Evolutionary conservation across 1,140 invertebrate species (phyloP).

Genomic region (Meloidogyne chitwoodi): DNA sequence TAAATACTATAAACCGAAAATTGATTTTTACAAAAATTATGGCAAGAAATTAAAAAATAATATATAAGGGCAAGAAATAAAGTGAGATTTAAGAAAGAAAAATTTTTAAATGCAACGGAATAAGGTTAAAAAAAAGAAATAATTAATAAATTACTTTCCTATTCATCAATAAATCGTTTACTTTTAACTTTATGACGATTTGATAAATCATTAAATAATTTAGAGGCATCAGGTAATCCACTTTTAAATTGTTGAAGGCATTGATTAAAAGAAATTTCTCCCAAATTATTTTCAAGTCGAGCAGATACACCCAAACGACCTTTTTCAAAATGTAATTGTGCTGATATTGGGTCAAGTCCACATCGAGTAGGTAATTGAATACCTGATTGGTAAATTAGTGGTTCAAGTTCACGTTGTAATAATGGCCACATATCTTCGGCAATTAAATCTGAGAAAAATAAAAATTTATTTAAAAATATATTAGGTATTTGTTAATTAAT

Average conservation of each 20-base stretch:
- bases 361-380: constrained; percentile 45
- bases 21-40: not conserved
- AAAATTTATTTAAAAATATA: too few relatives aligned
- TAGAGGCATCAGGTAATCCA: constrained; percentile 52
- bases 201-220: constrained; percentile 31
- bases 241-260: constrained; percentile 50
- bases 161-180: not conserved
- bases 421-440: constrained; percentile 58
- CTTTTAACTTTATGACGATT: not conserved
- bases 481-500: too few relatives aligned
- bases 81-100: not conserved
- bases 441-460: constrained; percentile 51
- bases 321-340: constrained; percentile 42
- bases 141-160: not conserved
- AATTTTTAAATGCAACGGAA: not conserved
- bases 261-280: constrained; percentile 23
- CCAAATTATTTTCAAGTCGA: constrained; percentile 32
- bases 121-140: not conserved
- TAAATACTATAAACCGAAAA: not conserved
- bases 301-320: constrained; percentile 49
- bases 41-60: not conserved
- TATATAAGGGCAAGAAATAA: not conserved
- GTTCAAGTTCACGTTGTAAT: constrained; percentile 52
- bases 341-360: constrained; percentile 52
- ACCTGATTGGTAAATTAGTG: constrained; percentile 49